These are phyloP conservation scores for Gambusia affinis DNA, from an alignment of 2,113 vertebrate genomes.

Conservation along the genomic window DNA sequence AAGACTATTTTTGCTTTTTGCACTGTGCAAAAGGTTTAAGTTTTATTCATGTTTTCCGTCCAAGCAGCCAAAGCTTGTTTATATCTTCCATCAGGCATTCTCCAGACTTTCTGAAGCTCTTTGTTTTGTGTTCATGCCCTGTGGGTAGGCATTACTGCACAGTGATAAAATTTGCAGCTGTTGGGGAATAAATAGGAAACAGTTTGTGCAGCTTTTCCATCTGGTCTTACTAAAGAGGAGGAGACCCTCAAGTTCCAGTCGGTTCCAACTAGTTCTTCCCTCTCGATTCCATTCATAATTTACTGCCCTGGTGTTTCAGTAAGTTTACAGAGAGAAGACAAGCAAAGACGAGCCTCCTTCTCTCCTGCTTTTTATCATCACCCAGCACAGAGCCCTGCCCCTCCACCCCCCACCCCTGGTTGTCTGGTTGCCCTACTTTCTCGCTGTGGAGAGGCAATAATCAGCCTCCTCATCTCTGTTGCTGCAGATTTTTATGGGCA, in stretches of 20 bases:
- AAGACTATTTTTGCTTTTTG: no score
- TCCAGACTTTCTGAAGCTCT: neutral
- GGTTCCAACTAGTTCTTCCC: constrained; percentile 12
- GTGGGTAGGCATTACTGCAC: neutral
- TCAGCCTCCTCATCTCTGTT: constrained; percentile 28
- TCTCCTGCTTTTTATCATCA: constrained; percentile 17
- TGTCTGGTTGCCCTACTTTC: constrained; percentile 56
- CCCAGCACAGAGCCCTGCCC: constrained; percentile 24
- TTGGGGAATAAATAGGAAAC: constrained; percentile 34
- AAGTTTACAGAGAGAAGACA: constrained; percentile 22
- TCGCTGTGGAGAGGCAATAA: constrained; percentile 28
- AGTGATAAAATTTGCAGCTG: constrained; percentile 54
- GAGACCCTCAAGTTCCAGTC: neutral
- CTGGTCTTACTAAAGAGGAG: neutral
- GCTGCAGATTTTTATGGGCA: neutral
- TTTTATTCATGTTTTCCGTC: neutral
- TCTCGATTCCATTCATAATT: constrained; percentile 61
- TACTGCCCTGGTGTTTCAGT: constrained; percentile 36
- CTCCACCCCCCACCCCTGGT: constrained; percentile 8
- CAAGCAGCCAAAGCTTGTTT: no score
- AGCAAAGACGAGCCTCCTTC: constrained; percentile 17
- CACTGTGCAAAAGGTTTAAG: no score
- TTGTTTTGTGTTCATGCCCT: neutral
- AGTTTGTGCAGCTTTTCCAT: constrained; percentile 14
- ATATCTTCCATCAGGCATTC: neutral